Evolutionary conservation across 2,888 invertebrate genomes (phyloP).

Genomic region (Lochmaea crataegi): DNA sequence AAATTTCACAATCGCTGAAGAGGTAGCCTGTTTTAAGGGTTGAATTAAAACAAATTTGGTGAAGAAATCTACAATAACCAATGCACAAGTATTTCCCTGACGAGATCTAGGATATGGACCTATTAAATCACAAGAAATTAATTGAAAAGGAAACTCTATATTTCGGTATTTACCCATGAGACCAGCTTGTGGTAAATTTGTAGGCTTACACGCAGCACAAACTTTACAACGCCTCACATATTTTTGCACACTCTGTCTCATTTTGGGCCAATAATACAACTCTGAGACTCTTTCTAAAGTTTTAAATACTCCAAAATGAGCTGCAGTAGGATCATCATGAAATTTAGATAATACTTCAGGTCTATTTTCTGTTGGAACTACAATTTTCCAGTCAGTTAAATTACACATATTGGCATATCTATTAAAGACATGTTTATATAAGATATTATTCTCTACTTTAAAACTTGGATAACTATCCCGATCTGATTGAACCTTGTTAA

Average conservation of each 20-base stretch:
- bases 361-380: not conserved
- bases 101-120: not conserved
- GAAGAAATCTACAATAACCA: not conserved
- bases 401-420: not conserved
- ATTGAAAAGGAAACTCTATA: too few species aligned
- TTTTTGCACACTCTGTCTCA: not conserved
- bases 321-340: not conserved
- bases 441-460: not conserved
- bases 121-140: conserved; percentile 4
- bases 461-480: not conserved
- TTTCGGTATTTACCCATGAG: too few species aligned
- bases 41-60: not conserved
- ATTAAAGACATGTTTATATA: not conserved
- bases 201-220: too few species aligned
- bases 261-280: conserved; percentile 1
- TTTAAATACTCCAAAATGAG: not conserved
- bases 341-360: not conserved
- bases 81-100: not conserved
- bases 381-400: not conserved
- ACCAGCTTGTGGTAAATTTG: too few species aligned
- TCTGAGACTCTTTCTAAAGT: not conserved
- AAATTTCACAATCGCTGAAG: not conserved
- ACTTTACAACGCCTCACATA: too few species aligned
- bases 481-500: not conserved
- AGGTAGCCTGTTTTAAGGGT: not conserved